Base-by-base conservation (phyloP, 2,113 vertebrate species). In the Cinclus mexicanus region DNA sequence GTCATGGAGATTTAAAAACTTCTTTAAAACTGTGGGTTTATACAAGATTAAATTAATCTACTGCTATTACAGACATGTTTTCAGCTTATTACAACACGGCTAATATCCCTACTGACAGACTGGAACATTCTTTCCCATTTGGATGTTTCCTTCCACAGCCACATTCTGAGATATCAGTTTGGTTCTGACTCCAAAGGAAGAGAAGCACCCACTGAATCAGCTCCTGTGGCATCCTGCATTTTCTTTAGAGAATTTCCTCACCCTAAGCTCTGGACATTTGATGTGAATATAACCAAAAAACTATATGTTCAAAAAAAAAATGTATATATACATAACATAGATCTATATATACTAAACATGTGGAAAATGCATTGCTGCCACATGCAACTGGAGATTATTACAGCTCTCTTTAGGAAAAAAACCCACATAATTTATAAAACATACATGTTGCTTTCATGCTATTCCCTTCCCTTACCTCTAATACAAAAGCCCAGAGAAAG, bases 301-400 rank as follows among this genome's bases (percentile, higher is more conserved):
- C 21, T 67, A 76, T 79, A 86, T 19, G 8, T 2, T 14, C 20
- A 63, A 14, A 12, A 24, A 42, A 14, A 31, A 25, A 10, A 23
- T 22, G 1, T 14, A 12, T 14, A 31, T 35, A 39, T 7, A 44
- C 12, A 28, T 59, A 77, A 65, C n/a, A 44, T 11, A 80, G 33
- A 81, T 33, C 35, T 37, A 46, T 17, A 44, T 10, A 57, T 25
- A 41, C 6, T 1, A 71, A 94, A 79, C 84, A 93, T 74, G 83
- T 94, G 93, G 95, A 77, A 94, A 95, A 93, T 17, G 3, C 52
- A 86, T 94, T 78, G 78, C 77, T 81, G 76, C 52, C 42, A 77
- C 52, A 52, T 56, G 78, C 49, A 41, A 80, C 50, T 61, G 60
- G 8, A 81, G 39, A 29, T 57, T 83, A 80, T 67, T 72, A 42